Percentiles rank a stretch among this genome's conserved stretches.
These are phyloP conservation scores for Holacanthus passer DNA, from an alignment of 2,113 vertebrate genomes.

Conservation along the genomic window DNA sequence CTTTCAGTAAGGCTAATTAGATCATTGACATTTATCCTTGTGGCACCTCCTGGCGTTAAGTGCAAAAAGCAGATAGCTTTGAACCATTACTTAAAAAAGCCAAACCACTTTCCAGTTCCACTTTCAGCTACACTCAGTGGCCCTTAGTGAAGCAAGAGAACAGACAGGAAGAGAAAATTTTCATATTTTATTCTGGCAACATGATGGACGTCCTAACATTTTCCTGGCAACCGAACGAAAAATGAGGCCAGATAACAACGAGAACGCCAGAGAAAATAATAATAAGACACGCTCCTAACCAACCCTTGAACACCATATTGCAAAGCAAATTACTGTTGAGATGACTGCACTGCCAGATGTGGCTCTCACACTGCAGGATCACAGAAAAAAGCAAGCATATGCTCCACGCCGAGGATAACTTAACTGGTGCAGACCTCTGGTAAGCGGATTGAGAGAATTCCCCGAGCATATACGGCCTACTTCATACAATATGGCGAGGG, in stretches of 20 bases:
- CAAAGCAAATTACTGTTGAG: constrained; percentile 60
- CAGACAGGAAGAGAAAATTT: not conserved
- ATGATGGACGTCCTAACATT: constrained; percentile 2
- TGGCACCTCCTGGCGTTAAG: constrained; percentile 33
- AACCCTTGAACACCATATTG: constrained; percentile 62
- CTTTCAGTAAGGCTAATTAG: constrained; percentile 56
- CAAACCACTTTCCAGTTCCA: constrained; percentile 28
- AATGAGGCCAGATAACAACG: constrained; percentile 35
- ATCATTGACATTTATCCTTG: constrained; percentile 59
- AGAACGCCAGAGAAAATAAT: constrained; percentile 40
- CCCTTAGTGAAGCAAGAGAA: not conserved
- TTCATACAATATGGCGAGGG: constrained; percentile 66
- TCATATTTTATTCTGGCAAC: constrained; percentile 7
- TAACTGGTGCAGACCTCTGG: constrained; percentile 60
- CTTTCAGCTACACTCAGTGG: not conserved
- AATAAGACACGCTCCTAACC: constrained; percentile 38
- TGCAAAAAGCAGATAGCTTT: constrained; percentile 40
- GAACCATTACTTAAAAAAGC: constrained; percentile 41
- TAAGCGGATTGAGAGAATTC: constrained; percentile 68
- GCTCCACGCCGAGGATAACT: constrained; percentile 58
- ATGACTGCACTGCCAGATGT: constrained; percentile 68
- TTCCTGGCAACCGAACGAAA: not conserved
- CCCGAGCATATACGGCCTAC: constrained; percentile 51
- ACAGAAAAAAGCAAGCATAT: constrained; percentile 50
- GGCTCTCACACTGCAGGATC: constrained; percentile 57